Base-by-base conservation (phyloP, 2,888 invertebrate species). In the Hedya salicella region DNA sequence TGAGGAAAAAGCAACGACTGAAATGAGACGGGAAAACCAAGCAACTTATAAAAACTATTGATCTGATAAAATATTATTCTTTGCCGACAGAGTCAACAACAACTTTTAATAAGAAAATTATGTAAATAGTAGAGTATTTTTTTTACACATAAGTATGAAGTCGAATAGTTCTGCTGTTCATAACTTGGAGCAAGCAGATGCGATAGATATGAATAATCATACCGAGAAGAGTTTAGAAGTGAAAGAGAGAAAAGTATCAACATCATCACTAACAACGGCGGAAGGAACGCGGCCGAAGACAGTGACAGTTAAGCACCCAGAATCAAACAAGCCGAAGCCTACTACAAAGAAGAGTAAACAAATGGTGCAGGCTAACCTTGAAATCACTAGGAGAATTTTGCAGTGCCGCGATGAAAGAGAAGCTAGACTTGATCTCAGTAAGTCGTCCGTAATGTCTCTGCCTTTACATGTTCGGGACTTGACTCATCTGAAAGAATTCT, bases 231-330 rank as follows among this genome's bases (percentile, higher is more conserved):
- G 91, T 80, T 88, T 87, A 83, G 86, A 83, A 69, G 91, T 93
- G 87, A 94, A 95, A 79, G 95, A 95, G 75, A 96, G 95, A 84
- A 96, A 95, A 80, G 85, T 94, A 71, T 95, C 95, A 13, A 93
- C 94, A 50, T 94, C 94, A 30, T 95, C 95, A 1, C 80, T 95
- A 70, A 93, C 93, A n/a, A 90, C 88, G 68, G 78, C 90, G 5
- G 95, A 94, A 71, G 94, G 95, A 71, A 94, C 93, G 14, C 91
- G 95, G 68, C 96, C 96, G 48, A 98, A 98, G 89, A 96, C 97
- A 68, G 98, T 98, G 42, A 98, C 97, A 16, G 98, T 98, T 1
- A 98, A 97, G 83, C 97, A 97, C 88, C 98, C 98, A 0, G 98
- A 98, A 82, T 97, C 97, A 13, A 98, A 97, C 80, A 98, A 98